phyloP scores from a whole-genome alignment of 2,888 invertebrate species.

The Phyto melanocephala region DNA sequence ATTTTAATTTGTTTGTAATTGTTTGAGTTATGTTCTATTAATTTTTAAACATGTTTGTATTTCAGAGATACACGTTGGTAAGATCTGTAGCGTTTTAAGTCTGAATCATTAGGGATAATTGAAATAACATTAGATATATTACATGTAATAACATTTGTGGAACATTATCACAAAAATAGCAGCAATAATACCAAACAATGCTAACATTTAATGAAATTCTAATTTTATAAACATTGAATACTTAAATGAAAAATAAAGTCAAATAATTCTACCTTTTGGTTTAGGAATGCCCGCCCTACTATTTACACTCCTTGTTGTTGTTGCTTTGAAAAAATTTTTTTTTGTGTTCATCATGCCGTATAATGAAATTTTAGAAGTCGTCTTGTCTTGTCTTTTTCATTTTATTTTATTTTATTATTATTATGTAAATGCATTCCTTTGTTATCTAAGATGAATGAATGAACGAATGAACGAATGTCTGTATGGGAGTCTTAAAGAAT shows the following conservation, averaged over 20 bases:
- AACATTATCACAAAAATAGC: background rate
- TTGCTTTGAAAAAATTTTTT: background rate
- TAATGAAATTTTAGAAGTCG: conserved; percentile 47
- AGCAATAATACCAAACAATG: conserved; percentile 6
- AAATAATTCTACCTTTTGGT: background rate
- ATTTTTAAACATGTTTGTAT: too few relatives aligned
- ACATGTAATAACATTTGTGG: background rate
- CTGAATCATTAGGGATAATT: too few relatives aligned
- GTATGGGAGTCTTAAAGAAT: background rate
- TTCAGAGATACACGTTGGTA: too few relatives aligned
- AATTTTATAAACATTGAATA: conserved; percentile 36
- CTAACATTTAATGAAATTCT: conserved; percentile 20
- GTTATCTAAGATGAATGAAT: background rate
- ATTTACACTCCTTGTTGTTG: background rate
- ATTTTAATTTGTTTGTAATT: too few relatives aligned
- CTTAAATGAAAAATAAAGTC: background rate
- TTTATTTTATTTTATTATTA: background rate
- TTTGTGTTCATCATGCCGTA: background rate
- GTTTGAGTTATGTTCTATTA: too few relatives aligned
- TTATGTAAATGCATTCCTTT: conserved; percentile 31
- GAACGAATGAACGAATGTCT: background rate
- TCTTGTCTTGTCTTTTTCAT: conserved; percentile 29
- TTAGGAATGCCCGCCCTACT: too few relatives aligned
- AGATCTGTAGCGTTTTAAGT: too few relatives aligned
- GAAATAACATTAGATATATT: too few relatives aligned